A percentile compares a stretch with the other conserved stretches of the same genome.
Evolutionary conservation across 2,888 invertebrate species (phyloP).

Genomic region (Eretmocerus hayati): DNA sequence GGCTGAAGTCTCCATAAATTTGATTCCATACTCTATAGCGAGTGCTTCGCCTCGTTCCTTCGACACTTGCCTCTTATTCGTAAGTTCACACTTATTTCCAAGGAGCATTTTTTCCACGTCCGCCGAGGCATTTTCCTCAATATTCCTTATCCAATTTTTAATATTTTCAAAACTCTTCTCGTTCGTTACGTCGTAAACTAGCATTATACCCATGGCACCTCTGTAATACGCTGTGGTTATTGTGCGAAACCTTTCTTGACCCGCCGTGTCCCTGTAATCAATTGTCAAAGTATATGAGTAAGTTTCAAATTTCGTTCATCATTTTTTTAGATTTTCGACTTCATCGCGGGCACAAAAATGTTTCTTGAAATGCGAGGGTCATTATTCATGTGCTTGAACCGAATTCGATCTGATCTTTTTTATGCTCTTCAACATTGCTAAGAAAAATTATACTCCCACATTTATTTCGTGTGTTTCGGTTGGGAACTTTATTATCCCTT

Average conservation of each 20-base stretch:
- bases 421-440: too few relatives aligned
- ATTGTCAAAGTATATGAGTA: too few relatives aligned
- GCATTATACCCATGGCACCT: conserved; percentile 99
- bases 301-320: too few relatives aligned
- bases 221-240: conserved; percentile 99
- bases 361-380: too few relatives aligned
- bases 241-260: conserved; percentile 97
- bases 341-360: too few relatives aligned
- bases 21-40: conserved; percentile 96
- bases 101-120: conserved; percentile 99
- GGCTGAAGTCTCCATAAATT: conserved; percentile 98
- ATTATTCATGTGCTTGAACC: too few relatives aligned
- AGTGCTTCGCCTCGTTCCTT: conserved; percentile 55
- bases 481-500: too few relatives aligned
- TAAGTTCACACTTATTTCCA: conserved; percentile 77
- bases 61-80: conserved; percentile 18
- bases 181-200: conserved; percentile 98
- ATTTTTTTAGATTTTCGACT: too few relatives aligned
- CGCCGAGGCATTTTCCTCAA: conserved; percentile 96
- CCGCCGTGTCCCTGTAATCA: conserved; percentile 86
- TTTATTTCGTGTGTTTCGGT: too few relatives aligned
- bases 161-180: conserved; percentile 99
- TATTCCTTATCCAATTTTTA: conserved; percentile 98
- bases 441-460: too few relatives aligned
- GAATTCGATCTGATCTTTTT: too few relatives aligned